These are phyloP conservation scores for Syritta pipiens DNA, from an alignment of 2,888 invertebrate species.

Conservation along the genomic window DNA sequence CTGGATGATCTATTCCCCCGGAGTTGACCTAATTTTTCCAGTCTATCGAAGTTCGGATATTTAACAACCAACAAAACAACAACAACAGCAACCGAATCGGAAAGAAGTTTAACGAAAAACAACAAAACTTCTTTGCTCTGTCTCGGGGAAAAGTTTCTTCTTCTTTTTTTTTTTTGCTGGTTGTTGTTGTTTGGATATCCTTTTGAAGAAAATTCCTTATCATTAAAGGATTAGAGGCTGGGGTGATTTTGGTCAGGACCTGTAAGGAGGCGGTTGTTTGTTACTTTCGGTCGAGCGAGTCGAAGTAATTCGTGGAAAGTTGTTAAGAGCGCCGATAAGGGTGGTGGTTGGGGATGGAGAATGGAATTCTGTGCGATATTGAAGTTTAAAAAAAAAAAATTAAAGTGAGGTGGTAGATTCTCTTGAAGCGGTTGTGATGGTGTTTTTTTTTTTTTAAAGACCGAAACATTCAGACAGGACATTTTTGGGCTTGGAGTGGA, in stretches of 20 bases:
- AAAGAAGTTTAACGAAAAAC: no score
- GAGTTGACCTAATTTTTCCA: conserved; percentile 12
- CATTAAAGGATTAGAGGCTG: conserved; percentile 3
- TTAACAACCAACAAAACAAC: neutral
- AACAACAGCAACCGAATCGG: neutral
- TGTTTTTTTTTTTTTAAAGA: no score
- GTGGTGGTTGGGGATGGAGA: no score
- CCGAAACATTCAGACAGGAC: no score
- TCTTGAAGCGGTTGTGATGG: no score
- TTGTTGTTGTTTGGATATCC: no score
- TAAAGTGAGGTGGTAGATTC: no score
- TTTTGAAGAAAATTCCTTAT: conserved; percentile 1
- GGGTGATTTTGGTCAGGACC: neutral
- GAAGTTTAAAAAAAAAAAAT: no score
- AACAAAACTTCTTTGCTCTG: neutral
- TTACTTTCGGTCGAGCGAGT: neutral
- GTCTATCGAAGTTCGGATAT: neutral
- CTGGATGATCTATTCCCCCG: neutral
- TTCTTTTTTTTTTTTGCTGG: no score
- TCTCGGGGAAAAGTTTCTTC: neutral
- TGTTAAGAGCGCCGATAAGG: neutral
- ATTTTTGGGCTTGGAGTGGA: no score
- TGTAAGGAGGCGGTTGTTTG: neutral
- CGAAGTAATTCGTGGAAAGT: conserved; percentile 4
- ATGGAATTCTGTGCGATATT: no score